Evolutionary conservation across 2,113 vertebrate genomes (phyloP), one percentile per base, ranked within the genome.

Genomic region (Larimichthys crocea): DNA sequence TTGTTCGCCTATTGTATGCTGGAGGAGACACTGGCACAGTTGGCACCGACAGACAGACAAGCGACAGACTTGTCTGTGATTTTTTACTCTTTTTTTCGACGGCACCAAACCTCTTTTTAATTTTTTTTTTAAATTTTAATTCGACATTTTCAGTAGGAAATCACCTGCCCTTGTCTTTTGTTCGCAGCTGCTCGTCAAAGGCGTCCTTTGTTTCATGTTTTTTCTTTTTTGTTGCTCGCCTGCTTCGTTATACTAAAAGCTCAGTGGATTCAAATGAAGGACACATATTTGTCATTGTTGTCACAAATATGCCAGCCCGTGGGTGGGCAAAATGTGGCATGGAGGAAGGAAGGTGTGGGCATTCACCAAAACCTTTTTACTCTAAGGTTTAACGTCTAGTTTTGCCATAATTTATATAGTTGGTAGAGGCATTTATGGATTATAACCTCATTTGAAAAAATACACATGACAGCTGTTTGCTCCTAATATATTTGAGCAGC

Each of bases 131-230:
- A n/a, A n/a, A 8, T 35, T 35, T n/a, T 19, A 0, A 5, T 64
- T 80, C 6, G 67, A n/a, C 31, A 4, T 48, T 24, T n/a, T 35
- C 0, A 1, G 56, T 79, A 9, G 63, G 17, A 42, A 50, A 16
- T 15, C 35, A 82, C 74, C 79, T 82, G 82, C 68, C 71, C 26
- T 26, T 63, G 35, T 8, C 73, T 89, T 95, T 94, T 94, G 94
- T 95, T 80, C 83, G 90, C 77, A 69, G 81, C 84, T 85, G 87
- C 80, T 57, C 40, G 16, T 74, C 69, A 85, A 89, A 91, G 61
- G 87, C 84, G 59, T 56, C 35, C 92, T 91, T 94, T 94, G 90
- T 92, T 77, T 82, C 65, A 1, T 35, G 74, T 78, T 5, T 19
- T 1, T 24, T 24, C 24, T 24, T 26, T 26, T 26, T 26, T 26